A percentile compares a stretch with the other conserved stretches of the same genome.
These are phyloP conservation scores for Metellina segmentata DNA, from an alignment of 2,888 invertebrate species.

Conservation along the genomic window DNA sequence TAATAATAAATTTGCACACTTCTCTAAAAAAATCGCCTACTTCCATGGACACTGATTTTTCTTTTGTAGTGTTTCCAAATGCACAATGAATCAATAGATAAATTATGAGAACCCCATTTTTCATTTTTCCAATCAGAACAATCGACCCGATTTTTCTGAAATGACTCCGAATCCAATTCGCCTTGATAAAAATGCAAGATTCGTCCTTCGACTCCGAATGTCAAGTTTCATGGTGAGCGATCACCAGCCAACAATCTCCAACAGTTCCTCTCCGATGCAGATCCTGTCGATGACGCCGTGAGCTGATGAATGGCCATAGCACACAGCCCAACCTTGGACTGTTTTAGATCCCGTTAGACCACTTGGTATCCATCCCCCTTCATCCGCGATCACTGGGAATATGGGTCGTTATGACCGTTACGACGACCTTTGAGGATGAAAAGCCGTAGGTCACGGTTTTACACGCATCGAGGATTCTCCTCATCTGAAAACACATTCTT, in stretches of 20 bases:
- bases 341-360: constrained; percentile 30
- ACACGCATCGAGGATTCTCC: constrained; percentile 14
- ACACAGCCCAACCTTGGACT: constrained; percentile 33
- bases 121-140: not conserved
- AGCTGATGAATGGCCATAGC: not conserved
- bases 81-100: too few species aligned
- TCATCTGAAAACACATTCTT: constrained; percentile 8
- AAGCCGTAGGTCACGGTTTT: constrained; percentile 47
- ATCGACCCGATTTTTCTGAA: not conserved
- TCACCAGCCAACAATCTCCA: constrained; percentile 5
- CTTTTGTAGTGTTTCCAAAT: too few species aligned
- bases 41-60: too few species aligned
- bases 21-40: too few species aligned
- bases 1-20: too few species aligned
- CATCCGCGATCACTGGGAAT: constrained; percentile 18
- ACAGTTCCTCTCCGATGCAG: not conserved
- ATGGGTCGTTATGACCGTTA: constrained; percentile 31
- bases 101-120: too few species aligned
- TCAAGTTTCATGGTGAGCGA: constrained; percentile 13
- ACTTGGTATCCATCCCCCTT: constrained; percentile 2
- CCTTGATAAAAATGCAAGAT: constrained; percentile 10
- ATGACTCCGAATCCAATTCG: not conserved
- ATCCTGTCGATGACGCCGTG: constrained; percentile 36
- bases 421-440: constrained; percentile 35
- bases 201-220: constrained; percentile 18